Conservation (phyloP, 1,140 invertebrate species). For the Drosophila tropicalis region DNA sequence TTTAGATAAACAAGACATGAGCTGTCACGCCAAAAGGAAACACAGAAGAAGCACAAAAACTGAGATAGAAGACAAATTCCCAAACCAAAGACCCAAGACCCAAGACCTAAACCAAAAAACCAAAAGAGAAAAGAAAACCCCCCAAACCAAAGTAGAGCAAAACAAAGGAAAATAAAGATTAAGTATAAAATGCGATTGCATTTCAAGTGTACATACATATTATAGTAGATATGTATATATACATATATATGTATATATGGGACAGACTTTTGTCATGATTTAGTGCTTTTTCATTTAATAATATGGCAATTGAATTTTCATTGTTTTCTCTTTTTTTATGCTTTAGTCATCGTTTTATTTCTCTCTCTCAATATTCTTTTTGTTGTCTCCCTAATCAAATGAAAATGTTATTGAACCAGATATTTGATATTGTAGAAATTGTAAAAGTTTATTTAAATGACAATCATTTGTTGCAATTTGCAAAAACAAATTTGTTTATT, state of each 20-base stretch:
- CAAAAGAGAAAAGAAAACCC: no score
- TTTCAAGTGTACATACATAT: conserved; percentile 6
- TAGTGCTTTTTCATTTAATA: conserved; percentile 9
- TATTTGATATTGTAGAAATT: conserved; percentile 5
- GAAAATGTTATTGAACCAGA: conserved; percentile 6
- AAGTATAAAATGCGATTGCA: conserved; percentile 32
- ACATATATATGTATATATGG: neutral
- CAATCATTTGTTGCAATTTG: conserved; percentile 1
- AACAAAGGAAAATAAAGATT: conserved; percentile 56
- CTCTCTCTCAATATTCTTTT: neutral
- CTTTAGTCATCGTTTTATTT: conserved; percentile 1
- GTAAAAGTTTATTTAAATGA: conserved; percentile 7
- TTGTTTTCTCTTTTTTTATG: conserved; percentile 4
- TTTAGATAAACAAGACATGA: conserved; percentile 81
- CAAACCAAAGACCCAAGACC: neutral
- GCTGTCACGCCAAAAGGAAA: conserved; percentile 68
- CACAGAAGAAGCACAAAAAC: conserved; percentile 18
- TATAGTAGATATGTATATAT: neutral
- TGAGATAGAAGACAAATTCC: conserved; percentile 34
- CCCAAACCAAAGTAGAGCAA: conserved; percentile 51
- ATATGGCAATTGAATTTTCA: conserved; percentile 12
- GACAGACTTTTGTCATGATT: neutral
- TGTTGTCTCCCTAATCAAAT: conserved; percentile 5
- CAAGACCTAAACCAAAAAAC: conserved; percentile 16
- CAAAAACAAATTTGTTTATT: conserved; percentile 5